Evolutionary conservation across 2,797 vertebrate genomes (phyloP).

Genomic region (Gallinago stenura): DNA sequence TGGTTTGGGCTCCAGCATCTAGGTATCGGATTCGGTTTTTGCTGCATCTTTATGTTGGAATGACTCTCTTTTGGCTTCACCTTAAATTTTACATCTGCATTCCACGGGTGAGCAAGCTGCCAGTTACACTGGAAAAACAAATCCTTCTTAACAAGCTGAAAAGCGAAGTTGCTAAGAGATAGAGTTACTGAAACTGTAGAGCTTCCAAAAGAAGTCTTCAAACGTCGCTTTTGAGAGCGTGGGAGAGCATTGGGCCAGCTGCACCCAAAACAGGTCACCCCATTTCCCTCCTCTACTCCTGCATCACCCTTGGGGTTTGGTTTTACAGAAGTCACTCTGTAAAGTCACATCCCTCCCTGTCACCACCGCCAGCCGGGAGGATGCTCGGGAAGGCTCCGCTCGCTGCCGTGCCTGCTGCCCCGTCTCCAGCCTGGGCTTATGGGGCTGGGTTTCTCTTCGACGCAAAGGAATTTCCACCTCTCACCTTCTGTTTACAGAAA

Average conservation of each 20-base stretch:
- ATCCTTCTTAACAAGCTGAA: conserved; percentile 1
- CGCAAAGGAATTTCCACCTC: not conserved
- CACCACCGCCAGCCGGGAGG: not conserved
- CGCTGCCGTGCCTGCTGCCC: not conserved
- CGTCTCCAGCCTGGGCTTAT: not conserved
- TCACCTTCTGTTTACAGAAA: conserved; percentile 55
- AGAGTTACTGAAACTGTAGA: not conserved
- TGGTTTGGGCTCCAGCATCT: not conserved
- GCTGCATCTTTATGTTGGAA: not conserved
- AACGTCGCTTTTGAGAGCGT: not conserved
- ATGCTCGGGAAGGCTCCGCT: not conserved
- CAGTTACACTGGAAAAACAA: not conserved
- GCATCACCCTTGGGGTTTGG: not conserved
- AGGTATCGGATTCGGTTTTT: not conserved
- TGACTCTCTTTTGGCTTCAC: not conserved
- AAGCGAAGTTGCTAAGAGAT: not conserved
- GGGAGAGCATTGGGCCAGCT: not conserved
- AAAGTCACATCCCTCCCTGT: not conserved
- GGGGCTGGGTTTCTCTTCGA: not conserved
- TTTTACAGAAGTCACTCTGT: not conserved
- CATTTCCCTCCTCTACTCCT: not conserved
- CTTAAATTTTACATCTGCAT: not conserved
- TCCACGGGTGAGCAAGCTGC: not conserved
- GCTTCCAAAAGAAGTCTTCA: not conserved
- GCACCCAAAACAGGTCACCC: not conserved